phyloP scores from a whole-genome alignment of 2,797 vertebrate species.

The Sarcoramphus papa region DNA sequence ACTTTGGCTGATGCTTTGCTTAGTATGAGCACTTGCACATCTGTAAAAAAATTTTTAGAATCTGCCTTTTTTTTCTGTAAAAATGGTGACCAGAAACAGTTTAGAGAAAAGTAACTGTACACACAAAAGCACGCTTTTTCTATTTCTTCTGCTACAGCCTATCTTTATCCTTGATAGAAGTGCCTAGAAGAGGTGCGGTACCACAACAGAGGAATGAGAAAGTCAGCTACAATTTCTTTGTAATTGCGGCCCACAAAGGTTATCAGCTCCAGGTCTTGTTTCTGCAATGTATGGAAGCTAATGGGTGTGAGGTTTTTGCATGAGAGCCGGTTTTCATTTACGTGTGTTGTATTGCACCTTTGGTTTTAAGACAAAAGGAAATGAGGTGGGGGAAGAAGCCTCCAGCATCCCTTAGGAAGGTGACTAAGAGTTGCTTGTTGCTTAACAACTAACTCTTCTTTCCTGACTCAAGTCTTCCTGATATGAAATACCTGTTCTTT shows the following conservation, averaged over 20 bases:
- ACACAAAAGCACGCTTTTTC: neutral
- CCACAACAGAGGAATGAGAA: neutral
- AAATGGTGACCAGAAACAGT: neutral
- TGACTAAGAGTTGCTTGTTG: neutral
- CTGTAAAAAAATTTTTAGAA: neutral
- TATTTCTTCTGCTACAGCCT: neutral
- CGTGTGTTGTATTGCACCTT: neutral
- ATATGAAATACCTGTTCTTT: neutral
- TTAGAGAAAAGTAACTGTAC: neutral
- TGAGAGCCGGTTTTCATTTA: neutral
- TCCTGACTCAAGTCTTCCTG: neutral
- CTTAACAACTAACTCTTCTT: neutral
- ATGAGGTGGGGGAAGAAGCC: neutral
- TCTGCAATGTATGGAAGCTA: neutral
- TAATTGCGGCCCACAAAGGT: neutral
- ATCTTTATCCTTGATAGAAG: neutral
- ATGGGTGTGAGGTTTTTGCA: neutral
- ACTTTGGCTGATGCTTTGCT: neutral
- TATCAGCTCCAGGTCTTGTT: neutral
- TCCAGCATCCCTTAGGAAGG: neutral
- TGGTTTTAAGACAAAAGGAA: neutral
- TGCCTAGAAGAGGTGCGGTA: neutral
- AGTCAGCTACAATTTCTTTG: neutral
- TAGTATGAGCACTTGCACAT: neutral
- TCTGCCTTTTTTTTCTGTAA: neutral